A percentile compares a stretch with the other conserved stretches of the same genome.
Evolutionary conservation across 2,888 invertebrate species (phyloP).

Genomic region (Megaustenia siamemsis): DNA sequence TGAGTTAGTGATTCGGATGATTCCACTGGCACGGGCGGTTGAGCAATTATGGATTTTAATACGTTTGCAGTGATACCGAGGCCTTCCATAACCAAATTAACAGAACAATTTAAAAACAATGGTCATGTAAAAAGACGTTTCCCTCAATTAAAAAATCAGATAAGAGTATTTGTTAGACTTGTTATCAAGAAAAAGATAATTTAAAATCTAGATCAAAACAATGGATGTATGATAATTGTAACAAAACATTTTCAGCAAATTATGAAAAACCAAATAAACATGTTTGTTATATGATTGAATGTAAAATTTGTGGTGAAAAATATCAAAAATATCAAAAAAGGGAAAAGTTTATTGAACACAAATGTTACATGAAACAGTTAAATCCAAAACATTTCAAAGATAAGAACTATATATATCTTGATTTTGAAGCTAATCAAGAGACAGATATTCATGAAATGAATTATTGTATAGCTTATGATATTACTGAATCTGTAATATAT

Average conservation of each 20-base stretch:
- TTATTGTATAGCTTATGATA: too few relatives aligned
- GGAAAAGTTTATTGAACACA: background rate
- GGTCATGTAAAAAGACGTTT: conserved; percentile 6
- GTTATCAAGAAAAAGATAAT: too few relatives aligned
- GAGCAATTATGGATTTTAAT: too few relatives aligned
- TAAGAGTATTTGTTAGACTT: too few relatives aligned
- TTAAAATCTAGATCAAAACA: too few relatives aligned
- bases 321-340: too few relatives aligned
- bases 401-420: background rate
- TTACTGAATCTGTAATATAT: too few relatives aligned
- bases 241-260: background rate
- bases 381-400: background rate
- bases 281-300: background rate
- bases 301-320: background rate
- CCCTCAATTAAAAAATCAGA: too few relatives aligned
- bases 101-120: background rate
- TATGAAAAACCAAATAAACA: conserved; percentile 21
- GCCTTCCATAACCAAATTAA: too few relatives aligned
- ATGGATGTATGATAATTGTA: background rate
- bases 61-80: too few relatives aligned
- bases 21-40: too few relatives aligned
- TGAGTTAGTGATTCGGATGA: too few relatives aligned
- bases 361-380: background rate
- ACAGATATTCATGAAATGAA: background rate
- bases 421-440: background rate